Base-by-base conservation (phyloP, 1,140 invertebrate species). In the Bombus vancouverensis region DNA sequence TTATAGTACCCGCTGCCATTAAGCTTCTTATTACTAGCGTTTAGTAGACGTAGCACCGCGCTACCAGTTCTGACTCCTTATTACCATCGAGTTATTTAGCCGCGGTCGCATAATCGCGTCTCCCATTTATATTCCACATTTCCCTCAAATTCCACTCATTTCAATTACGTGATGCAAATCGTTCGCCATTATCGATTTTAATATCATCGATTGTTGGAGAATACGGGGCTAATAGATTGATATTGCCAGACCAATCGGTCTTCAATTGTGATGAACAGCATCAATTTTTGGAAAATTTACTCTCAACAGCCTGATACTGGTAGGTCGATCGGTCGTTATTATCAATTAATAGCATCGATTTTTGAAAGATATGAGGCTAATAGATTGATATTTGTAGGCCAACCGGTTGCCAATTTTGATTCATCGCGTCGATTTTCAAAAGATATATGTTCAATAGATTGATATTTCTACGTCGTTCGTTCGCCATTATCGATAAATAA, bases 11-110 rank as follows among this genome's bases (percentile, higher is more conserved):
- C 77, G 74, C 32, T 78, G 68, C 88, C 80, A 90, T 90, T 90
- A 90, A 87, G 81, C 62, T 83, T 59, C 86, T 88, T 90, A 90
- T 90, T 90, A 88, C 85, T 76, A 28, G 66, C 83, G 84, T 90
- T 77, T 84, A 88, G 84, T 72, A 81, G 75, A 62, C 81, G 65
- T 80, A 77, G 81, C 82, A 76, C 13, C 39, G 62, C 68, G n/a
- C n/a, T 34, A 65, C 57, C 32, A 76, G 42, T 34, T n/a, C 73
- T 13, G 5, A 25, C 44, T 77, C 62, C 81, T 76, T 83, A 77
- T 77, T 57, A 77, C 44, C 44, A 3, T 13, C 83, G 32, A 71
- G 76, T 79, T 79, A 59, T 79, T 70, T 79, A 79, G 3, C 28
- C 47, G 47, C 18, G 1, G 47, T 74, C 76, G 8, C 3, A 77